These are phyloP conservation scores for Lamproptera curius DNA, from an alignment of 2,888 invertebrate species.

Conservation along the genomic window DNA sequence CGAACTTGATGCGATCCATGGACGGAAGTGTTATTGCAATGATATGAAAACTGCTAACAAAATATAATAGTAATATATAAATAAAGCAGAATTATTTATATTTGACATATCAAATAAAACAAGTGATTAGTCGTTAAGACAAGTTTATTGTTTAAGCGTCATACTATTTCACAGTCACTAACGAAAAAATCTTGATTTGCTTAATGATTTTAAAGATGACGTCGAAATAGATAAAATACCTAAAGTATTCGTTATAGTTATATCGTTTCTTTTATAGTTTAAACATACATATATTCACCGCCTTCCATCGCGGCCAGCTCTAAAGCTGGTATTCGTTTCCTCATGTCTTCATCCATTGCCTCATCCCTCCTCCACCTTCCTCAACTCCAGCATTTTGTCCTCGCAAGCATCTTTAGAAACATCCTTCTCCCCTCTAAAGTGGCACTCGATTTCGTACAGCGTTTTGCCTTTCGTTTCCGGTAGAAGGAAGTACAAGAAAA, in stretches of 20 bases:
- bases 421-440: conserved; percentile 53
- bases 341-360: conserved; percentile 24
- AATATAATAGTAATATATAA: not conserved
- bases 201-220: too few species aligned
- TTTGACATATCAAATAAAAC: not conserved
- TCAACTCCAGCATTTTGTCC: conserved; percentile 58
- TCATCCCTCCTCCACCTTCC: conserved; percentile 63
- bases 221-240: too few species aligned
- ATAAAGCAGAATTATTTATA: too few species aligned
- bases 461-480: conserved; percentile 85
- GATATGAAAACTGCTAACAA: too few species aligned
- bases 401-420: conserved; percentile 31
- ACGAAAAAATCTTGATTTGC: not conserved
- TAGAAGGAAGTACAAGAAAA: conserved; percentile 77
- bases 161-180: not conserved
- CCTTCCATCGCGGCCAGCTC: conserved; percentile 42
- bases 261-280: conserved; percentile 3
- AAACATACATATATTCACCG: conserved; percentile 18
- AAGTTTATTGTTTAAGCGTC: not conserved
- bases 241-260: not conserved
- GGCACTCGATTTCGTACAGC: conserved; percentile 81
- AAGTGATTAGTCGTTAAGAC: not conserved
- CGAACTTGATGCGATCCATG: too few species aligned
- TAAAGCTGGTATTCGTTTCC: conserved; percentile 50
- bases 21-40: too few species aligned